Base-by-base conservation (phyloP, 2,888 invertebrate genomes). In the Prenolepis imparis region DNA sequence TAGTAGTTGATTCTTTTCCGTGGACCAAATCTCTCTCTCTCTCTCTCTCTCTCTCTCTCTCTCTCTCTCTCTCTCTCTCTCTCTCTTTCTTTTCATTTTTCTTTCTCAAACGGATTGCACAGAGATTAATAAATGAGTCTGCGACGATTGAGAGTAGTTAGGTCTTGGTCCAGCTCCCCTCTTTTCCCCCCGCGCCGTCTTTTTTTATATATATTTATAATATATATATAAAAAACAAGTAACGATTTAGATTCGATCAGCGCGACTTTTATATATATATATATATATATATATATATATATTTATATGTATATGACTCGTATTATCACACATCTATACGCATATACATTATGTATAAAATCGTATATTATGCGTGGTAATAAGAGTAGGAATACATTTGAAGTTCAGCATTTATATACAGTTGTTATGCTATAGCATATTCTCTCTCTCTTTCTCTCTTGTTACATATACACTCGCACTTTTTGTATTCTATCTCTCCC, bases 391-490 rank as follows among this genome's bases (percentile, higher is more conserved):
- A 94, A 93, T 94, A 94, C 92, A 91, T 92, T 94, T 93, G 91
- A 94, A 94, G 92, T 94, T 91, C 91, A 93, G 93, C 92, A 92
- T 93, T 93, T 94, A 94, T 94, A 92, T 94, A 94, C 94, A 94
- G 92, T 93, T 93, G 92, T 91, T 90, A 78, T 86, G 84, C 86
- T 89, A 89, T 82, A 88, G 82, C 80, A 82, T 82, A 81, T 87
- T 86, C 83, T 82, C n/a, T n/a, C 88, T 91, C 28, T 32, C 28
- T 48, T 48, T 48, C 18, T 48, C n/a, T 52, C 89, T 87, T 83
- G 57, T 80, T 83, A 59, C 12, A 28, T 59, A 63, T 32, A 32
- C 15, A 32, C 6, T 78, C 74, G 15, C 28, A 61, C 32, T 75
- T 73, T 59, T 86, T 78, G 67, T 68, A 85, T 83, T 90, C 86